Evolutionary conservation across 2,797 vertebrate genomes (phyloP).

Genomic region (Catamblyrhynchus diadema): DNA sequence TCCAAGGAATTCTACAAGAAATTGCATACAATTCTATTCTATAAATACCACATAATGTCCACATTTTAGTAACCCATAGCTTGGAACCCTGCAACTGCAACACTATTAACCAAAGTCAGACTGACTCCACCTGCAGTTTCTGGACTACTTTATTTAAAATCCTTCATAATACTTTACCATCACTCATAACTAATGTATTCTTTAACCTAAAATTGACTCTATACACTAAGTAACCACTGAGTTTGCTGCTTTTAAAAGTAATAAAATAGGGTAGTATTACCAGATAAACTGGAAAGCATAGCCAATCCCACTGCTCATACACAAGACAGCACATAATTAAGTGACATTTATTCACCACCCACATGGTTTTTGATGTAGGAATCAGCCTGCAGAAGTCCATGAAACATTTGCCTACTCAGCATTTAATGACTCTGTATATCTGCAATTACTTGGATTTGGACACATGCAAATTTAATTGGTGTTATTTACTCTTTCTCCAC

Average conservation of each 20-base stretch:
- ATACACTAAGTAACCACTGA: neutral
- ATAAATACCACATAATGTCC: neutral
- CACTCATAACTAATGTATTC: neutral
- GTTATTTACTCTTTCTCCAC: neutral
- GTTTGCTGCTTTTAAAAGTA: neutral
- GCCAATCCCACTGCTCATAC: neutral
- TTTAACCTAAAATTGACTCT: neutral
- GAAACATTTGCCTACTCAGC: neutral
- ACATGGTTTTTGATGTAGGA: neutral
- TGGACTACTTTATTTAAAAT: neutral
- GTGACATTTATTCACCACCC: conserved; percentile 15
- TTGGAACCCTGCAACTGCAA: neutral
- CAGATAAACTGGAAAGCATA: conserved; percentile 24
- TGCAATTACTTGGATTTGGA: neutral
- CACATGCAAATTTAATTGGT: neutral
- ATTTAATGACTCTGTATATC: neutral
- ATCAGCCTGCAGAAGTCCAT: neutral
- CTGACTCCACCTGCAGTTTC: neutral
- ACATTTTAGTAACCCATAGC: neutral
- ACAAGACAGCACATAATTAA: neutral
- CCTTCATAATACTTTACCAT: neutral
- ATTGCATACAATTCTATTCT: neutral
- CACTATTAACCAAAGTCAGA: neutral
- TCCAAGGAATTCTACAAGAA: neutral
- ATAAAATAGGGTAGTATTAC: neutral